A percentile compares a stretch with the other conserved stretches of the same genome.
phyloP scores from a whole-genome alignment of 2,888 invertebrate species.

The Gisinianus flammeolus region DNA sequence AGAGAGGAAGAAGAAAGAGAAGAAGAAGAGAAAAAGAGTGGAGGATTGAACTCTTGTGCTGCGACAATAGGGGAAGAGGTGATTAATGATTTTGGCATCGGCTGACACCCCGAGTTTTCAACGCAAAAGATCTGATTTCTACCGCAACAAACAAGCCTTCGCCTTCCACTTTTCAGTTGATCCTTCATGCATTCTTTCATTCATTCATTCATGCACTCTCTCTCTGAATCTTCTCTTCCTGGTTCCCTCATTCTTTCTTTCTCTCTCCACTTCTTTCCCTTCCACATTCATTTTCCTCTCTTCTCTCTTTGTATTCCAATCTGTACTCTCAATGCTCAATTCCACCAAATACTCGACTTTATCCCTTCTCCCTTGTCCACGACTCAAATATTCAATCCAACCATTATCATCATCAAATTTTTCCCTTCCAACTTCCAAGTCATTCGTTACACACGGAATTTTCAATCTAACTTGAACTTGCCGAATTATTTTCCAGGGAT shows the following conservation, averaged over 20 bases:
- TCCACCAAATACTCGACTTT: background rate
- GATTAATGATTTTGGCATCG: conserved; percentile 56
- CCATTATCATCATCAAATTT: no score
- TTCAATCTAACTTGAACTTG: no score
- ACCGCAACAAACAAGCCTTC: conserved; percentile 54
- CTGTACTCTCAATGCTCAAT: background rate
- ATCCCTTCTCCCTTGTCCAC: background rate
- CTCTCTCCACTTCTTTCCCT: background rate
- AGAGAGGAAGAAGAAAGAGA: background rate
- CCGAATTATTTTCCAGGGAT: no score
- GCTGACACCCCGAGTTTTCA: conserved; percentile 47
- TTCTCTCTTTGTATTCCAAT: conserved; percentile 1
- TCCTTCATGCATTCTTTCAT: conserved; percentile 47
- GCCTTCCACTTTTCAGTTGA: conserved; percentile 38
- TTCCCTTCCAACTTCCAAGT: no score
- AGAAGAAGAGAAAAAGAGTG: conserved; percentile 20
- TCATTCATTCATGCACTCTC: conserved; percentile 31
- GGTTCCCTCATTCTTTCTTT: conserved; percentile 11
- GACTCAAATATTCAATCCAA: no score
- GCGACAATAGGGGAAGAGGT: conserved; percentile 55
- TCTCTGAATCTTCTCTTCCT: no score
- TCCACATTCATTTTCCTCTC: conserved; percentile 2
- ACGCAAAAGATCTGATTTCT: conserved; percentile 54
- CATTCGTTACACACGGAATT: no score
- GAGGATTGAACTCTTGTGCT: conserved; percentile 34